phyloP scores from a whole-genome alignment of 2,797 vertebrate species.

The Tiaroga cobitis region DNA sequence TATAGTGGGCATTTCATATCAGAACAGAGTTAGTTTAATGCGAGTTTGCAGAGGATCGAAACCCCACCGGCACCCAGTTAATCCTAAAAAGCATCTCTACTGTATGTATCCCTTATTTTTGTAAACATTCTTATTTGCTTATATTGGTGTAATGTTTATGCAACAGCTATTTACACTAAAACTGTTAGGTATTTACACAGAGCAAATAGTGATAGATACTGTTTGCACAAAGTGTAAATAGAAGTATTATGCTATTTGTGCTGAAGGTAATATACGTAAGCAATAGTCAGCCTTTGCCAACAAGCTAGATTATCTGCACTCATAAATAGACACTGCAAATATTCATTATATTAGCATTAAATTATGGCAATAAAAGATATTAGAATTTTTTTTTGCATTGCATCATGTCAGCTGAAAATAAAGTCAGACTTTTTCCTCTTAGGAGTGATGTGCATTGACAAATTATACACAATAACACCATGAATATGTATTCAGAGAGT shows the following conservation, averaged over 20 bases:
- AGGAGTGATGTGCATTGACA: not conserved
- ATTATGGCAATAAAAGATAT: not conserved
- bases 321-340: no score
- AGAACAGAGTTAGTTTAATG: not conserved
- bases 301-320: not conserved
- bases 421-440: not conserved
- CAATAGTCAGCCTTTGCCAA: not conserved
- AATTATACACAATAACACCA: not conserved
- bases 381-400: no score
- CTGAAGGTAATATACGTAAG: not conserved
- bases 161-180: not conserved
- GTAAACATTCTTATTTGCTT: not conserved
- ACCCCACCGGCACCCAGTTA: not conserved
- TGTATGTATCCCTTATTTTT: not conserved
- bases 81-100: not conserved
- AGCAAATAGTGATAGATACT: not conserved
- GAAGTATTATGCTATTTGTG: not conserved
- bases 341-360: no score
- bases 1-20: not conserved
- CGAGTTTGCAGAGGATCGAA: not conserved
- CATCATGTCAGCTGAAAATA: not conserved
- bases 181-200: not conserved
- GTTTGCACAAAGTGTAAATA: not conserved
- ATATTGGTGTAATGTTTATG: not conserved
- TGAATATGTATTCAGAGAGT: not conserved